A percentile compares a stretch with the other conserved stretches of the same genome.
These are phyloP conservation scores for Drosophila ironensis DNA, from an alignment of 1,140 invertebrate genomes.

Conservation along the genomic window DNA sequence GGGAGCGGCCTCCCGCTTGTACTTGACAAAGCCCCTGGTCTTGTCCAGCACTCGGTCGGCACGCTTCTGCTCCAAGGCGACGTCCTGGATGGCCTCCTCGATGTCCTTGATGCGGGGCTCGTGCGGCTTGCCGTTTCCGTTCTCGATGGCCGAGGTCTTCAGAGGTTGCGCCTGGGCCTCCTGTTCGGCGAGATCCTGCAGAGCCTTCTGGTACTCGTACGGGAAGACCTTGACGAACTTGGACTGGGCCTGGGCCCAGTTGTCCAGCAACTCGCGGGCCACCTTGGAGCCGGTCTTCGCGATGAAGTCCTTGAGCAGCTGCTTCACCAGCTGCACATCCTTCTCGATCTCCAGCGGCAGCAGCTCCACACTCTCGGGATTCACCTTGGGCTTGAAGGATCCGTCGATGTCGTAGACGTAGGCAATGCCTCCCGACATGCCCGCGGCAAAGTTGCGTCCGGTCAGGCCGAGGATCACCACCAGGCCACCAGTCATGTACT, in stretches of 20 bases:
- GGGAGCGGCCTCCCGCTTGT: conserved; percentile 91
- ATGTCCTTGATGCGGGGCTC: conserved; percentile 89
- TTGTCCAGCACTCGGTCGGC: conserved; percentile 94
- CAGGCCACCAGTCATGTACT: conserved; percentile 99
- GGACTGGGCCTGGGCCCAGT: conserved; percentile 91
- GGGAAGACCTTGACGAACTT: conserved; percentile 99
- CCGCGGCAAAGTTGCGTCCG: conserved; percentile 98
- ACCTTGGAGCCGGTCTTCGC: conserved; percentile 94
- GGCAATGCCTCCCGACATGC: conserved; percentile 98
- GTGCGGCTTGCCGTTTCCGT: conserved; percentile 81
- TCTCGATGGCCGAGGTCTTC: conserved; percentile 81
- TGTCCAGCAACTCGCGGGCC: conserved; percentile 89
- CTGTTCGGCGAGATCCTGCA: conserved; percentile 89
- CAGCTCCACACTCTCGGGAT: conserved; percentile 94
- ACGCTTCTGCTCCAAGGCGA: conserved; percentile 89
- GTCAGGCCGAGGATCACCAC: conserved; percentile 96
- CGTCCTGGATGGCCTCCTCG: conserved; percentile 92
- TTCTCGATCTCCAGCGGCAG: conserved; percentile 89
- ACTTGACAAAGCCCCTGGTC: conserved; percentile 97
- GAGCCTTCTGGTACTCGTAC: conserved; percentile 96
- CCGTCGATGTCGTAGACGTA: conserved; percentile 96
- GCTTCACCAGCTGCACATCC: conserved; percentile 91
- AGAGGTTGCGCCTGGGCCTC: conserved; percentile 82
- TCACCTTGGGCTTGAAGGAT: conserved; percentile 93
- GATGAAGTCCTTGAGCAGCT: conserved; percentile 93